Conservation (phyloP, 2,888 invertebrate species). For the Alviniconcha strummeri region DNA sequence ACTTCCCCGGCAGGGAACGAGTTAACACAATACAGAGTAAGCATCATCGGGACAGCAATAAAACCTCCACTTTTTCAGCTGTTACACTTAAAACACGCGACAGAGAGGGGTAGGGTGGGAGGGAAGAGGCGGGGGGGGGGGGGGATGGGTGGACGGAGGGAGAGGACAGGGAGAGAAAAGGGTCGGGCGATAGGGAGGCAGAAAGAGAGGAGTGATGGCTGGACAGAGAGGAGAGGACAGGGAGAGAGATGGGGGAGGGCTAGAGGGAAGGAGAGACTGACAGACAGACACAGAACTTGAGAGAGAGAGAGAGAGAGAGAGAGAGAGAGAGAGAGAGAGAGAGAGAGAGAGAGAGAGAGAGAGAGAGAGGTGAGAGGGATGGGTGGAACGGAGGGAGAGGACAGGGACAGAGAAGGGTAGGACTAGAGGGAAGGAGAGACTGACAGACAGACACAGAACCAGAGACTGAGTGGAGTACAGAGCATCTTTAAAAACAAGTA, state of each 20-base stretch:
- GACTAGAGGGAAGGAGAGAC: no score
- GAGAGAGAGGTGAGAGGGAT: neutral
- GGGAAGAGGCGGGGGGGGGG: neutral
- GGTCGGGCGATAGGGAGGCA: neutral
- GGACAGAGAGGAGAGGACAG: neutral
- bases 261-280: neutral
- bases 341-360: neutral
- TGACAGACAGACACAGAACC: no score
- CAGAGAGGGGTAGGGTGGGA: neutral
- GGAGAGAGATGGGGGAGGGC: neutral
- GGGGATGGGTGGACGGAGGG: neutral
- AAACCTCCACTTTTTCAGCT: no score
- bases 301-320: neutral
- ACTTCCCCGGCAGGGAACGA: no score
- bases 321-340: neutral
- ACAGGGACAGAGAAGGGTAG: neutral
- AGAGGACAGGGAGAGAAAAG: neutral
- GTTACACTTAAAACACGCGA: neutral
- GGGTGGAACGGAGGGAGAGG: neutral
- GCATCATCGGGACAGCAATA: no score
- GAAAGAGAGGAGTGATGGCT: neutral
- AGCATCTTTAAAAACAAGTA: no score
- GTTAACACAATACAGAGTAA: no score
- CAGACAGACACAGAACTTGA: neutral
- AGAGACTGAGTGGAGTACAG: no score